phyloP scores from a whole-genome alignment of 2,797 vertebrate genomes.

The Pteronotus mesoamericanus region DNA sequence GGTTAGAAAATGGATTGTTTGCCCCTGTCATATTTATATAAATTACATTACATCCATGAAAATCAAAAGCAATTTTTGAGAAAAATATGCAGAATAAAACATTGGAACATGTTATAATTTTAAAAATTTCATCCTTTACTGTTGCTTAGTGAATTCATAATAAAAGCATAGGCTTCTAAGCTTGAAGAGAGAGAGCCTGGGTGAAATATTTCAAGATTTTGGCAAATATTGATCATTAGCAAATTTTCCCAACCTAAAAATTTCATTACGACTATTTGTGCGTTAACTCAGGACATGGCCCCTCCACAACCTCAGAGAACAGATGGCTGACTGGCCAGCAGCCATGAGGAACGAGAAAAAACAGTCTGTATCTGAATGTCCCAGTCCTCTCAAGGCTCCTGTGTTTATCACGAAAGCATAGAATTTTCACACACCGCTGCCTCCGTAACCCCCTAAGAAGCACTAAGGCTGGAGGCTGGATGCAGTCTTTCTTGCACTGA shows the following conservation, averaged over 20 bases:
- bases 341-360: background rate
- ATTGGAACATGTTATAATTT: background rate
- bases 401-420: background rate
- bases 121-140: background rate
- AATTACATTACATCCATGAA: background rate
- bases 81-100: background rate
- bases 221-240: background rate
- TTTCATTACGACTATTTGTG: background rate
- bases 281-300: background rate
- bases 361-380: background rate
- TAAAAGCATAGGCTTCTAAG: background rate
- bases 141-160: background rate
- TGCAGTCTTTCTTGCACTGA: background rate
- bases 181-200: background rate
- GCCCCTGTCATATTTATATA: background rate
- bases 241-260: background rate
- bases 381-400: background rate
- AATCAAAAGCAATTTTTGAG: background rate
- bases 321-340: background rate
- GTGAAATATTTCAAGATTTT: background rate
- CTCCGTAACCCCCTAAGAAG: background rate
- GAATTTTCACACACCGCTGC: background rate
- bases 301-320: background rate
- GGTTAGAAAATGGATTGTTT: background rate
- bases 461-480: background rate